Evolutionary conservation across 2,888 invertebrate genomes (phyloP).

Genomic region (Plagodis pulveraria): DNA sequence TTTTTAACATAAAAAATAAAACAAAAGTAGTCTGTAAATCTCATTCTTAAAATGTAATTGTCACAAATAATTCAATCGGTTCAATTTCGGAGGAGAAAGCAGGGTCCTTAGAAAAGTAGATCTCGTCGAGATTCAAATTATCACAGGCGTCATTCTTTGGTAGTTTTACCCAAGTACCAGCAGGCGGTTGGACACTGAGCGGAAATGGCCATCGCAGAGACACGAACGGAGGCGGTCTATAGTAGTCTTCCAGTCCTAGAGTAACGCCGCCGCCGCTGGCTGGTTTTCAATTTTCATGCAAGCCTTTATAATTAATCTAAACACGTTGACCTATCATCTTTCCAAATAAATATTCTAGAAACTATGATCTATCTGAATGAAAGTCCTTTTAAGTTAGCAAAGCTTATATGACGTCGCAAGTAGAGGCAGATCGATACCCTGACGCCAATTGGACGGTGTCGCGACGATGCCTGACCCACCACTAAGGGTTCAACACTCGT

Average conservation of each 20-base stretch:
- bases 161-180: slow-evolving; percentile 47
- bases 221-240: slow-evolving; percentile 55
- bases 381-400: slow-evolving; percentile 46
- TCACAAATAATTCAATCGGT: no score
- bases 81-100: no score
- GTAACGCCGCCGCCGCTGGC: slow-evolving; percentile 35
- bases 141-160: no score
- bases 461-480: slow-evolving; percentile 45
- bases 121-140: no score
- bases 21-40: no score
- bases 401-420: slow-evolving; percentile 56
- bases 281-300: slow-evolving; percentile 12
- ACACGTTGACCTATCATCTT: slow-evolving; percentile 4
- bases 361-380: slow-evolving; percentile 20
- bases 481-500: slow-evolving; percentile 52
- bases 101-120: no score
- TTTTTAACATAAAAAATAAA: no score
- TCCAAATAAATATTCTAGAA: slow-evolving; percentile 21
- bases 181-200: slow-evolving; percentile 56
- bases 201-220: slow-evolving; percentile 72
- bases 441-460: slow-evolving; percentile 70
- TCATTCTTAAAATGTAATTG: no score
- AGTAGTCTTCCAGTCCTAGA: background rate
- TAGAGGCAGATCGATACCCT: slow-evolving; percentile 67
- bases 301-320: slow-evolving; percentile 23